These are phyloP conservation scores for Brachionus asplanchnoidis DNA, from an alignment of 1,140 invertebrate species.

Conservation along the genomic window DNA sequence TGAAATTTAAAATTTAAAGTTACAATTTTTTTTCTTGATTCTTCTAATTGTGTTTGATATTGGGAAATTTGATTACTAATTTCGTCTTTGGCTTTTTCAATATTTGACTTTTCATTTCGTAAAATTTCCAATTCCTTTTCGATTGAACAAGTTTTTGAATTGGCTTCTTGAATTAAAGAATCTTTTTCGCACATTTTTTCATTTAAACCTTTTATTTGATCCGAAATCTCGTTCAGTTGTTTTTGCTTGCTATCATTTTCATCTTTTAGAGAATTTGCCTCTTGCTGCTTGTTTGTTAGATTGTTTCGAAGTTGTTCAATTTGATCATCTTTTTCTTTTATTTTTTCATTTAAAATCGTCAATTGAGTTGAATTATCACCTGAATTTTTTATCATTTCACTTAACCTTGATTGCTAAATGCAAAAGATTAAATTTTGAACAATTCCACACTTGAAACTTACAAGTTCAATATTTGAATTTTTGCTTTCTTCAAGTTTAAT, in stretches of 20 bases:
- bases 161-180: neutral
- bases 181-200: neutral
- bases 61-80: neutral
- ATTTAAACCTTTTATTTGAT: neutral
- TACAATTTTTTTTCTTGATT: neutral
- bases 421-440: neutral
- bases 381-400: slow-evolving; percentile 55
- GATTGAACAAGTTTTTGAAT: neutral
- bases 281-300: neutral
- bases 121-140: neutral
- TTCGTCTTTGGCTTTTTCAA: neutral
- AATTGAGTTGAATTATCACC: slow-evolving; percentile 55
- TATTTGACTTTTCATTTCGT: neutral
- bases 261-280: neutral
- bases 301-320: slow-evolving; percentile 44
- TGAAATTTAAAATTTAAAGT: neutral
- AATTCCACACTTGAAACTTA: neutral
- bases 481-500: neutral
- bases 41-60: neutral
- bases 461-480: neutral
- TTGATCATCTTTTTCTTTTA: slow-evolving; percentile 54
- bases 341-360: slow-evolving; percentile 52
- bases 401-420: slow-evolving; percentile 51
- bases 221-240: neutral
- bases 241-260: neutral